Evolutionary conservation across 2,797 vertebrate genomes (phyloP), one percentile per base, ranked within the genome.

Genomic region (Miichthys miiuy): DNA sequence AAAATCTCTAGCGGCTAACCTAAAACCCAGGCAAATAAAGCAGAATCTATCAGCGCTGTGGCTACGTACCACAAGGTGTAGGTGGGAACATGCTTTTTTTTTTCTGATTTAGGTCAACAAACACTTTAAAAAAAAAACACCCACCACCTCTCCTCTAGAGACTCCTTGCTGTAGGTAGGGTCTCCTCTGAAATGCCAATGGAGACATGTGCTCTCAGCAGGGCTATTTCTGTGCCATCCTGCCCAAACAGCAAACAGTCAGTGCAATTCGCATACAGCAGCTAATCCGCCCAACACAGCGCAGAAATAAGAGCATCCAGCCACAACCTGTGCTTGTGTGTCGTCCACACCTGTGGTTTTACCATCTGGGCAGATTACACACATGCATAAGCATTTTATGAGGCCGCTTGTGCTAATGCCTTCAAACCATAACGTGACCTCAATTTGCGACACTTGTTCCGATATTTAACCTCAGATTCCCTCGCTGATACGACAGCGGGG

Each of bases 321-420:
- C 60, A 17, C 75, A 80, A 72, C 76, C 68, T 82, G 80, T 89
- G 72, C 62, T 23, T 13, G 2, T 61, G 68, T 62, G 30, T 21
- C 2, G 11, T 79, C 50, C 55, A 81, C 4, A 51, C 68, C 77
- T 56, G 75, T 77, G 50, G 81, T 72, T 84, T 77, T 50, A 69
- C 88, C 85, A 87, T 87, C 87, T 90, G 91, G 76, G 72, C 57
- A 48, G 60, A 68, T 65, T 56, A 64, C 66, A 84, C 72, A 38
- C 56, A 51, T 47, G 34, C 74, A n/a, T 68, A 66, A 81, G 51
- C 77, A 58, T 82, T 75, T 80, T 50, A 75, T 46, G 34, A 68
- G 56, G 27, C 38, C n/a, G 27, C 20, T 61, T 73, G 20, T 60
- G 60, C 50, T 73, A 67, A 80, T 66, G 67, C 51, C 74, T 63